Percentiles rank a stretch among this genome's conserved stretches.
Evolutionary conservation across 2,888 invertebrate species (phyloP).

Genomic region (Acanthococcus lagerstroemiae): DNA sequence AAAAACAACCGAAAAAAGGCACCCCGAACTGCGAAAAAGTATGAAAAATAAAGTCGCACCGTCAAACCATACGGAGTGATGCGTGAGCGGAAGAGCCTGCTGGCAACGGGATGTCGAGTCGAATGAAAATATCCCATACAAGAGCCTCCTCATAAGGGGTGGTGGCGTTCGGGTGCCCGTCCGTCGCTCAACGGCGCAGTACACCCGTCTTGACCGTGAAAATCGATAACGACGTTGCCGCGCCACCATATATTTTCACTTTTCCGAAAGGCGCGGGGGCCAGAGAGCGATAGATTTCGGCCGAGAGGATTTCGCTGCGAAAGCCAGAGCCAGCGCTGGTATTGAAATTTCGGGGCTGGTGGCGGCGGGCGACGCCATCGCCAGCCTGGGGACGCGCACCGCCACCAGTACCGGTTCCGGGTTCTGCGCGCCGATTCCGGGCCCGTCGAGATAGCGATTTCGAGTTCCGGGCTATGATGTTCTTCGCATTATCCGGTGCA

Average conservation of each 20-base stretch:
- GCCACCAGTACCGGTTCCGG: no score
- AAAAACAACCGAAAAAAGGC: neutral
- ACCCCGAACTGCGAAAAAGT: conserved; percentile 46
- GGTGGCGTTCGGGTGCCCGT: neutral
- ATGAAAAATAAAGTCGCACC: conserved; percentile 41
- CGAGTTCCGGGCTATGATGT: no score
- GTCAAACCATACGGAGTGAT: conserved; percentile 14
- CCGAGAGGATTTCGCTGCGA: no score
- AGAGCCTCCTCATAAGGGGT: neutral
- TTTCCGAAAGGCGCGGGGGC: no score
- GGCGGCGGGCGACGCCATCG: no score
- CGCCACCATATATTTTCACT: neutral
- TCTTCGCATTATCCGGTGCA: no score
- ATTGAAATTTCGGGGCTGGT: no score
- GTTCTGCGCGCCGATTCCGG: no score
- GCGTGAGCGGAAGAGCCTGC: neutral
- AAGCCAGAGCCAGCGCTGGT: no score
- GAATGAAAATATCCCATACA: conserved; percentile 9
- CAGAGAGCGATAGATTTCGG: no score
- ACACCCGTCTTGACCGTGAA: conserved; percentile 12
- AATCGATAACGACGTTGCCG: conserved; percentile 26
- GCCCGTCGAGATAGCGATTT: no score
- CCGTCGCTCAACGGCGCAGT: conserved; percentile 3
- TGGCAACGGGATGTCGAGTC: conserved; percentile 1
- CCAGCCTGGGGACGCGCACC: no score